phyloP scores from a whole-genome alignment of 2,888 invertebrate genomes.

The Drosophila ustulata region DNA sequence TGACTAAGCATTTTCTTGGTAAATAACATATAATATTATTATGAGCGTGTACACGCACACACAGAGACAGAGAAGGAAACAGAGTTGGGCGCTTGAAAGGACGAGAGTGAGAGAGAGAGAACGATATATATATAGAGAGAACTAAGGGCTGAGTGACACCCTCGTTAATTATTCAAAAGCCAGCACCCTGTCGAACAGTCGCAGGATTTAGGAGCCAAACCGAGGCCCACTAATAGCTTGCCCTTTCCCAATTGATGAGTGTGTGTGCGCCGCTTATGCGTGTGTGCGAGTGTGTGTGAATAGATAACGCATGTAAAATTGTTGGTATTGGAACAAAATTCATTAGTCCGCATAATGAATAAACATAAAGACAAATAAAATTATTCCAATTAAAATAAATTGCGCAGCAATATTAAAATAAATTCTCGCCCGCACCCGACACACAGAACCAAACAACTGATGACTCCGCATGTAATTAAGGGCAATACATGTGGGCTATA shows the following conservation, averaged over 20 bases:
- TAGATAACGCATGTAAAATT: slow-evolving; percentile 66
- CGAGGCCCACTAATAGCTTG: slow-evolving; percentile 61
- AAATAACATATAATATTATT: slow-evolving; percentile 81
- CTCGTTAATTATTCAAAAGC: slow-evolving; percentile 79
- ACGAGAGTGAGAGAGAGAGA: background rate
- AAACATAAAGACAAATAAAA: slow-evolving; percentile 83
- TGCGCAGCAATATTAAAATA: slow-evolving; percentile 80
- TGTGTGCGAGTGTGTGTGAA: slow-evolving; percentile 37
- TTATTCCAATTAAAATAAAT: slow-evolving; percentile 83
- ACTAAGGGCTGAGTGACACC: slow-evolving; percentile 71
- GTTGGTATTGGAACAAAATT: slow-evolving; percentile 72
- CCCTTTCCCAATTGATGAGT: slow-evolving; percentile 20
- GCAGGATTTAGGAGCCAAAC: slow-evolving; percentile 56
- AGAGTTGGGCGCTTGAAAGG: background rate
- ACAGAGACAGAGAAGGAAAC: slow-evolving; percentile 2
- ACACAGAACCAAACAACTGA: slow-evolving; percentile 33
- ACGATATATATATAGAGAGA: background rate
- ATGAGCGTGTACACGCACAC: slow-evolving; percentile 63
- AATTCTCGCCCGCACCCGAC: slow-evolving; percentile 51
- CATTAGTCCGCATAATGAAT: slow-evolving; percentile 82
- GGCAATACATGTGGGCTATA: slow-evolving; percentile 40
- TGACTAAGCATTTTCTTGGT: slow-evolving; percentile 81
- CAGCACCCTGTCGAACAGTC: slow-evolving; percentile 64
- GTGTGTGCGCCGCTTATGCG: slow-evolving; percentile 2
- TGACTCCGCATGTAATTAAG: slow-evolving; percentile 70